phyloP scores from a whole-genome alignment of 2,888 invertebrate species.

The Stramonita haemastoma region DNA sequence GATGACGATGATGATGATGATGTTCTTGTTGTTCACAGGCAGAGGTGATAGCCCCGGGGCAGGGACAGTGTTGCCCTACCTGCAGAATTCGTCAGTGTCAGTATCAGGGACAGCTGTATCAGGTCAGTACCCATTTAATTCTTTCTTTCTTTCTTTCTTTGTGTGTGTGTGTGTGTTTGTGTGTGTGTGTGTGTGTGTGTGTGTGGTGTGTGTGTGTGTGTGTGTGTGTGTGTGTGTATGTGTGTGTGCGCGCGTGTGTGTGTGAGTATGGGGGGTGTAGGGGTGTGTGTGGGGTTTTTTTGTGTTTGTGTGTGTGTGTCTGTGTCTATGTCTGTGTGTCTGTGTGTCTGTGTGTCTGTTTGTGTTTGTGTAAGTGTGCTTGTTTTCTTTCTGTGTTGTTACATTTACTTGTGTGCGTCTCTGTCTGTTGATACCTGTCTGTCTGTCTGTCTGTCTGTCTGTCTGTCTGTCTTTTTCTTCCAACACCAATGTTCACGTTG shows the following conservation, averaged over 20 bases:
- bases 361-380: neutral
- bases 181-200: neutral
- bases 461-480: no score
- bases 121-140: constrained; percentile 52
- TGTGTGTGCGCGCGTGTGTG: neutral
- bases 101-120: constrained; percentile 51
- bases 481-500: no score
- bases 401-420: no score
- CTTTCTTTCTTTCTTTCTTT: neutral
- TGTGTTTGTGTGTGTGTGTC: neutral
- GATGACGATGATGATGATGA: neutral
- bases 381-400: neutral
- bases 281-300: neutral
- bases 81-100: constrained; percentile 76
- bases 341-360: neutral
- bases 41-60: constrained; percentile 76
- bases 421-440: neutral
- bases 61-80: constrained; percentile 83
- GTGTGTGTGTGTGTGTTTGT: neutral
- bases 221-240: neutral
- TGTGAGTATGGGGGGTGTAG: neutral
- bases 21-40: constrained; percentile 79
- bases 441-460: neutral
- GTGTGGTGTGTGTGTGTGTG: neutral
- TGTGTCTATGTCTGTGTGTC: neutral